Evolutionary conservation across 2,797 vertebrate genomes (phyloP), one percentile per base, ranked within the genome.

Genomic region (Pelobates cultripes): DNA sequence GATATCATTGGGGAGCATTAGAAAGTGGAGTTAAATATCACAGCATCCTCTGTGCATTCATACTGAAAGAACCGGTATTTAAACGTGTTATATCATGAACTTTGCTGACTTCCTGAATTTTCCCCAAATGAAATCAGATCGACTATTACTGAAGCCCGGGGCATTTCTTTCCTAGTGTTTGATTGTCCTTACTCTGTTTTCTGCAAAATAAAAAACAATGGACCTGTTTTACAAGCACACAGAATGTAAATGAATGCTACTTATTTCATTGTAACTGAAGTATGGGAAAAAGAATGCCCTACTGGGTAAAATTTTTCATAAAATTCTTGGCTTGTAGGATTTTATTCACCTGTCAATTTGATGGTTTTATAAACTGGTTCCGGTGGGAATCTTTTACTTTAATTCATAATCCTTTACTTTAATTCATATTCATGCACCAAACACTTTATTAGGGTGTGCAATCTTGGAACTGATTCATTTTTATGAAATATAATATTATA

Each of bases 91-190:
- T 64, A 85, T 83, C 86, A 88, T 83, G 86, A 80, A 85, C 71
- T 80, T 83, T 78, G 57, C 73, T 86, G 77, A 79, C 78, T 83
- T 86, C 83, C 83, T 80, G 78, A 79, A 85, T 82, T 74, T 80
- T 85, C 83, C 72, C 77, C 57, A 68, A 80, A 78, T 88, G 87
- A 86, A 86, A 89, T 85, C 79, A 84, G 86, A 89, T 87, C 84
- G 81, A 86, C 83, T 86, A 78, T 85, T 73, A 69, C 77, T 79
- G 14, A 79, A 77, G 84, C 88, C 86, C 78, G 14, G 77, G 86
- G 87, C 84, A 77, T 76, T 67, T 81, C 42, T 81, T 77, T 81
- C 81, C 79, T 84, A 79, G 82, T 86, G 81, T 81, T 86, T 78
- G 83, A 86, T 85, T 82, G 84, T 82, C 82, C 70, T 69, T 77